phyloP scores from a whole-genome alignment of 2,888 invertebrate species.

The Phengaris arion region DNA sequence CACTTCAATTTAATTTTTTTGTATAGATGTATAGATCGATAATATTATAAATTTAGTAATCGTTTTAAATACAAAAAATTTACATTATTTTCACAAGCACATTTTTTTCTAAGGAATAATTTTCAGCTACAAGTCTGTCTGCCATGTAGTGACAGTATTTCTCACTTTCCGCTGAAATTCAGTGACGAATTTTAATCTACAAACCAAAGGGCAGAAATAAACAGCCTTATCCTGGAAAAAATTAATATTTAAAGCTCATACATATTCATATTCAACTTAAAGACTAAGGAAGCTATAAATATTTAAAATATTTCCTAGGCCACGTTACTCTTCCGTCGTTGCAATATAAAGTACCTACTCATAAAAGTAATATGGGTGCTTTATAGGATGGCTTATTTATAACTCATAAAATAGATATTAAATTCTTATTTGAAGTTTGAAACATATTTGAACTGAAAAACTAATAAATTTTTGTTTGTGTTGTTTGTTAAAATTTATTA shows the following conservation, averaged over 20 bases:
- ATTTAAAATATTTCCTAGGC: conserved; percentile 14
- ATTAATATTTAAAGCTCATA: conserved; percentile 26
- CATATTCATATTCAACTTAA: conserved; percentile 17
- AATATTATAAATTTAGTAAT: too few relatives aligned
- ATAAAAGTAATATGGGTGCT: conserved; percentile 15
- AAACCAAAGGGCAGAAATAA: conserved; percentile 19
- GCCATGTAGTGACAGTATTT: background rate
- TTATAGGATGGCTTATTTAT: conserved; percentile 7
- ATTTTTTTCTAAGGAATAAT: too few relatives aligned
- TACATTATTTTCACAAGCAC: too few relatives aligned
- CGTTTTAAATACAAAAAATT: too few relatives aligned
- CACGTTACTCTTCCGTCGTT: conserved; percentile 21
- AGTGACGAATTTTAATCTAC: background rate
- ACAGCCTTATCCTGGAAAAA: conserved; percentile 19
- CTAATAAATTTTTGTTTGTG: background rate
- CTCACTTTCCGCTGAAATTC: background rate
- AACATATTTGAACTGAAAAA: background rate
- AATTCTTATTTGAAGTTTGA: conserved; percentile 11
- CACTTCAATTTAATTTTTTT: too few relatives aligned
- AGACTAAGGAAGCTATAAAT: conserved; percentile 27
- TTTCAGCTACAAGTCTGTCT: too few relatives aligned
- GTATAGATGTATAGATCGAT: too few relatives aligned
- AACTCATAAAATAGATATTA: conserved; percentile 19
- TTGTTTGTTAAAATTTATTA: background rate
- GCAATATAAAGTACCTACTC: conserved; percentile 19